phyloP scores from a whole-genome alignment of 2,797 vertebrate genomes.

The Molossus molossus region DNA sequence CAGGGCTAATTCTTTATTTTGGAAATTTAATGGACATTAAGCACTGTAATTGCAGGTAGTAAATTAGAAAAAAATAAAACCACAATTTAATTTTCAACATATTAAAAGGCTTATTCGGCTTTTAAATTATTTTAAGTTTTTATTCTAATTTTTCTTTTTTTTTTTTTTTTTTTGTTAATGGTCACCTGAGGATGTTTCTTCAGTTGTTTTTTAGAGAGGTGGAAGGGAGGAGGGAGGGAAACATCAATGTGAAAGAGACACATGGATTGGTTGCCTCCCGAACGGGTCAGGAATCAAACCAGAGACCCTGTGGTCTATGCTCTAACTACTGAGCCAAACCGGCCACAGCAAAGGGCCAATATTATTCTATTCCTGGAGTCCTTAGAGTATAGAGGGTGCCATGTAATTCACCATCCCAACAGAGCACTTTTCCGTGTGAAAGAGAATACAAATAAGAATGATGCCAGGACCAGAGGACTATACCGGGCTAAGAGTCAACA shows the following conservation, averaged over 20 bases:
- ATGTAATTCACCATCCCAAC: background rate
- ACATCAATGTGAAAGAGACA: no score
- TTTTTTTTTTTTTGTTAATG: background rate
- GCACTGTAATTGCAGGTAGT: background rate
- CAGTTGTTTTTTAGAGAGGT: no score
- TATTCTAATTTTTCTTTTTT: background rate
- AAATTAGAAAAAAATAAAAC: conserved; percentile 1
- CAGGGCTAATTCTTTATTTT: background rate
- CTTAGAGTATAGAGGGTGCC: background rate
- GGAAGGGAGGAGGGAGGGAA: no score
- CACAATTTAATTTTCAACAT: conserved; percentile 47
- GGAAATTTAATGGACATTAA: background rate
- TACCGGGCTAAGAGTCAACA: background rate
- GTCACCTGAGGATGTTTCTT: no score
- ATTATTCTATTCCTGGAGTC: background rate
- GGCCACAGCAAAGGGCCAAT: background rate
- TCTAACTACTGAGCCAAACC: no score
- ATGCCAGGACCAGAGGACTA: background rate
- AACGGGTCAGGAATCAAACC: no score
- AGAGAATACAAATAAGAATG: background rate
- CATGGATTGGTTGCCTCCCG: no score
- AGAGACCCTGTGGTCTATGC: no score
- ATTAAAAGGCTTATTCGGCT: background rate
- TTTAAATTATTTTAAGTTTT: conserved; percentile 36
- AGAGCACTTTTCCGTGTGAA: background rate